phyloP scores from a whole-genome alignment of 1,140 invertebrate genomes.

The Hylaeus anthracinus region DNA sequence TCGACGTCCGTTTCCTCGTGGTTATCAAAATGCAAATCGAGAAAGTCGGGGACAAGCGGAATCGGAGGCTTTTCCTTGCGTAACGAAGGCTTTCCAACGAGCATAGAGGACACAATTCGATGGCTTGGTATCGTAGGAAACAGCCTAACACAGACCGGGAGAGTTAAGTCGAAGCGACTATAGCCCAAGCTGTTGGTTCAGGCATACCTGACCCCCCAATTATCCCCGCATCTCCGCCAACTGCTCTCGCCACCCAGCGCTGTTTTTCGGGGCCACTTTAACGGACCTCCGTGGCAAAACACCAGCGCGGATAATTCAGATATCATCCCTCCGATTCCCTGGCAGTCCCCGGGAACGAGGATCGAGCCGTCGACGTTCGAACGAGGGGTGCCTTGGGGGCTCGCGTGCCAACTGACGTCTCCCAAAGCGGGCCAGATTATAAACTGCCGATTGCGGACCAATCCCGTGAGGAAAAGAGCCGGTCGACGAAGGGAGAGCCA shows the following conservation, averaged over 20 bases:
- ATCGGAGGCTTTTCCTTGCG: background rate
- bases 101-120: no score
- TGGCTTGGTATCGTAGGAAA: no score
- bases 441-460: conserved; percentile 58
- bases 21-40: conserved; percentile 26
- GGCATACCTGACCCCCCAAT: conserved; percentile 70
- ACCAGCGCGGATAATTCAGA: conserved; percentile 67
- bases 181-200: background rate
- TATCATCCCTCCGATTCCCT: conserved; percentile 68
- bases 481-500: no score
- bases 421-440: conserved; percentile 62
- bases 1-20: background rate
- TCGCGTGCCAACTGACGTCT: conserved; percentile 74
- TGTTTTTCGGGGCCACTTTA: conserved; percentile 43
- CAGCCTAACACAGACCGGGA: no score
- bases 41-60: background rate
- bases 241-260: conserved; percentile 38
- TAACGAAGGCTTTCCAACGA: background rate
- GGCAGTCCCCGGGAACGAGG: conserved; percentile 56
- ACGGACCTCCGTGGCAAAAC: conserved; percentile 54
- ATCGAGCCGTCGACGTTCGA: conserved; percentile 43
- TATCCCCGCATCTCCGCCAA: conserved; percentile 70
- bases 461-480: background rate
- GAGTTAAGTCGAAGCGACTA: conserved; percentile 41
- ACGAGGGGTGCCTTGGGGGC: conserved; percentile 57